Conservation (phyloP, 2,888 invertebrate species). For the Branchellion lobata region DNA sequence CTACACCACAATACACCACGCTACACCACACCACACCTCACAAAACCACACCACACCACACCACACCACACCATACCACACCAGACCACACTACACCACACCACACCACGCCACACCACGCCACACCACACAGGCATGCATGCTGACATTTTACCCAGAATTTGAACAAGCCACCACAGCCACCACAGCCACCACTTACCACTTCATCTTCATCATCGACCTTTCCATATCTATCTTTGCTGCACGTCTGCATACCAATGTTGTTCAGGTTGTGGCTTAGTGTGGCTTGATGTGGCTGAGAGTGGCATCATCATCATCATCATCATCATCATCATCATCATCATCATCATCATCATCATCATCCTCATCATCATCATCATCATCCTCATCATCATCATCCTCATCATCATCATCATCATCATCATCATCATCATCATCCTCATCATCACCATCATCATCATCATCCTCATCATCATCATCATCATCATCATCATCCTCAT, state of each 20-base stretch:
- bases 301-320: slow-evolving; percentile 57
- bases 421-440: slow-evolving; percentile 57
- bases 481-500: neutral
- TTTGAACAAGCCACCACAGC: slow-evolving; percentile 58
- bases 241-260: neutral
- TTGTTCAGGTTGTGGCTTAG: neutral
- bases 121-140: slow-evolving; percentile 58
- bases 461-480: neutral
- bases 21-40: neutral
- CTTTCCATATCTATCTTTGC: slow-evolving; percentile 55
- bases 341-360: neutral
- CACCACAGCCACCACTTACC: slow-evolving; percentile 51
- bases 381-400: neutral
- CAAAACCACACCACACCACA: too few relatives aligned
- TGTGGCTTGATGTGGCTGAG: neutral
- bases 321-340: slow-evolving; percentile 54
- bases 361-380: neutral
- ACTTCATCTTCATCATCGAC: slow-evolving; percentile 61
- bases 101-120: neutral
- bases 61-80: neutral
- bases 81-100: neutral
- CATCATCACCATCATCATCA: neutral
- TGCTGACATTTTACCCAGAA: slow-evolving; percentile 64
- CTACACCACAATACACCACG: too few relatives aligned
- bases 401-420: slow-evolving; percentile 58